Conservation (phyloP, 2,888 invertebrate species). For the Nymphalis c-album region DNA sequence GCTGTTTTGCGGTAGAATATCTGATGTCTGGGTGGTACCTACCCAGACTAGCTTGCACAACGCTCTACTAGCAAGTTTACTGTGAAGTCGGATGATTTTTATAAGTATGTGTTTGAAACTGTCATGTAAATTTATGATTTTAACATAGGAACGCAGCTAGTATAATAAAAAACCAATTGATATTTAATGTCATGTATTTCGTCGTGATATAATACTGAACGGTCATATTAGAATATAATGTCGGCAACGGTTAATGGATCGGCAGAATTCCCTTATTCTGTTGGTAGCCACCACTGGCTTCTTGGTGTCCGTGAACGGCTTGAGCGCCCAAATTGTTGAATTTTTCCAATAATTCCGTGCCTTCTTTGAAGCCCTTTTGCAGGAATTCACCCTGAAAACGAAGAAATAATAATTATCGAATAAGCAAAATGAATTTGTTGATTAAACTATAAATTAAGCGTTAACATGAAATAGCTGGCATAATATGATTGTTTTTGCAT, state of each 20-base stretch:
- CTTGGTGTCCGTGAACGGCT: slow-evolving; percentile 83
- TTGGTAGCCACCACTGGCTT: slow-evolving; percentile 79
- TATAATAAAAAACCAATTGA: slow-evolving; percentile 10
- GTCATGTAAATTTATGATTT: no score
- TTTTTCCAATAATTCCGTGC: slow-evolving; percentile 79
- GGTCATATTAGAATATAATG: background rate
- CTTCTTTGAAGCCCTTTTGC: slow-evolving; percentile 81
- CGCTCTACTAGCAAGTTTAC: no score
- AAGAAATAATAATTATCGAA: background rate
- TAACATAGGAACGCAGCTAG: background rate
- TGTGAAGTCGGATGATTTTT: no score
- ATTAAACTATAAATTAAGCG: background rate
- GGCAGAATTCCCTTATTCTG: slow-evolving; percentile 82
- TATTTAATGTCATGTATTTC: slow-evolving; percentile 7
- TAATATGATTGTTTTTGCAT: background rate
- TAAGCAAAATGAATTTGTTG: background rate
- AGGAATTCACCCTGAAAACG: slow-evolving; percentile 78
- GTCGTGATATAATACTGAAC: background rate
- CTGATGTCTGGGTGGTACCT: no score
- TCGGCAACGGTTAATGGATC: slow-evolving; percentile 55
- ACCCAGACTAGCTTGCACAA: no score
- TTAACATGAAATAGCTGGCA: background rate
- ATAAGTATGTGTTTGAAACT: no score
- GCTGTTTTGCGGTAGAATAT: no score
- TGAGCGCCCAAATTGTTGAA: slow-evolving; percentile 83